These are phyloP conservation scores for Calliphora vomitoria DNA, from an alignment of 2,888 invertebrate genomes.

Conservation along the genomic window DNA sequence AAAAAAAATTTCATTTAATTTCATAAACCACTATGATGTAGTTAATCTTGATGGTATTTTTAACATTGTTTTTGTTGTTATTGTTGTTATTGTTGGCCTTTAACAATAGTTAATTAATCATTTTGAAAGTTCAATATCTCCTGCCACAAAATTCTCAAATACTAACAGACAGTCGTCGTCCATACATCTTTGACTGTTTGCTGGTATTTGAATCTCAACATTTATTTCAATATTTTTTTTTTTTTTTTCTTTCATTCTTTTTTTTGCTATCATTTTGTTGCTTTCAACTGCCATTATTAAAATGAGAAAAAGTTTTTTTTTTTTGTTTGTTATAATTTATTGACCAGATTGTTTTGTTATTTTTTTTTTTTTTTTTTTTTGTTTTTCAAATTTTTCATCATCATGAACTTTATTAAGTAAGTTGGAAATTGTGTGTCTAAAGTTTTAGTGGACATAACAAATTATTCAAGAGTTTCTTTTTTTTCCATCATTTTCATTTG, in stretches of 20 bases:
- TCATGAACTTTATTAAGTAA: constrained; percentile 53
- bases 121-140: constrained; percentile 42
- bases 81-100: not conserved
- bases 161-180: too few species aligned
- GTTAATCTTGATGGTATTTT: constrained; percentile 9
- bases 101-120: constrained; percentile 60
- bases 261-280: not conserved
- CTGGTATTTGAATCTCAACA: constrained; percentile 23
- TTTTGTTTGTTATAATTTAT: constrained; percentile 58
- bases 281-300: constrained; percentile 59
- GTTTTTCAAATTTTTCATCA: constrained; percentile 39
- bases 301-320: constrained; percentile 65
- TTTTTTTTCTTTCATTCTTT: constrained; percentile 8
- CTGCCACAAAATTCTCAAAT: not conserved
- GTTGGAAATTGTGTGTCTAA: constrained; percentile 42
- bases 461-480: constrained; percentile 7
- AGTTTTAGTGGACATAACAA: constrained; percentile 43
- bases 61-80: not conserved
- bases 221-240: constrained; percentile 12
- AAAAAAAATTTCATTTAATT: constrained; percentile 14
- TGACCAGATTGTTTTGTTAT: constrained; percentile 54
- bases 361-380: constrained; percentile 14
- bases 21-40: not conserved
- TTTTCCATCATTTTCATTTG: not conserved
- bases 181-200: not conserved